phyloP scores from a whole-genome alignment of 1,140 invertebrate genomes.

The Diachasmimorpha longicaudata region DNA sequence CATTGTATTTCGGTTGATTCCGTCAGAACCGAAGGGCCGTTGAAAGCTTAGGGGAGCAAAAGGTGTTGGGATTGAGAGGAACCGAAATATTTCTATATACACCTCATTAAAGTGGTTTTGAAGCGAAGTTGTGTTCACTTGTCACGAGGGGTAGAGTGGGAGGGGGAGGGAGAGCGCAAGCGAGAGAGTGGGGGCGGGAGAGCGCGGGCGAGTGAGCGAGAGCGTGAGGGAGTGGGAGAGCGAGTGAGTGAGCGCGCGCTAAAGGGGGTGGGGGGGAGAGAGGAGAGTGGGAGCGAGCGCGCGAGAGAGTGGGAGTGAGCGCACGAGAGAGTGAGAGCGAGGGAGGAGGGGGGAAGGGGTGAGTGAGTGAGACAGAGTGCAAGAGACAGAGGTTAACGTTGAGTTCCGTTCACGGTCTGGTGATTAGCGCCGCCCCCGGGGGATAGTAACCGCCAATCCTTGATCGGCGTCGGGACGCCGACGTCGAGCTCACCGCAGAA shows the following conservation, averaged over 20 bases:
- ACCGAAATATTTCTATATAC: conserved; percentile 17
- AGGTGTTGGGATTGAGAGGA: conserved; percentile 4
- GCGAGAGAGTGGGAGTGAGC: neutral
- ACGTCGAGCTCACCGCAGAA: conserved; percentile 55
- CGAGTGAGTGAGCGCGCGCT: neutral
- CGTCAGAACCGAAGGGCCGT: conserved; percentile 12
- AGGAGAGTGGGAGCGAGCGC: neutral
- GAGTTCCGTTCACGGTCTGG: conserved; percentile 53
- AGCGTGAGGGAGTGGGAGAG: neutral
- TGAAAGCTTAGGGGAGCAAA: neutral
- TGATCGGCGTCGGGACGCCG: conserved; percentile 60
- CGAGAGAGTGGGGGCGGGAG: neutral
- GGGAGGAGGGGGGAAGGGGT: neutral
- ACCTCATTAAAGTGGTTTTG: conserved; percentile 22
- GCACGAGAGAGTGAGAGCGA: neutral
- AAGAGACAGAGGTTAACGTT: neutral
- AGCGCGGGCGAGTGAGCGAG: neutral
- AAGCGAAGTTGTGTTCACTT: conserved; percentile 13
- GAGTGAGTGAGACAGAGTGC: neutral
- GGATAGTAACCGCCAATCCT: conserved; percentile 61
- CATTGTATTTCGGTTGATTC: neutral
- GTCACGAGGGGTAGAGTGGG: neutral
- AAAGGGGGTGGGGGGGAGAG: neutral
- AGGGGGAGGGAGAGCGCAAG: neutral
- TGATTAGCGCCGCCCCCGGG: conserved; percentile 63